Conservation (phyloP, 2,888 invertebrate species). For the Drosophila helvetica region DNA sequence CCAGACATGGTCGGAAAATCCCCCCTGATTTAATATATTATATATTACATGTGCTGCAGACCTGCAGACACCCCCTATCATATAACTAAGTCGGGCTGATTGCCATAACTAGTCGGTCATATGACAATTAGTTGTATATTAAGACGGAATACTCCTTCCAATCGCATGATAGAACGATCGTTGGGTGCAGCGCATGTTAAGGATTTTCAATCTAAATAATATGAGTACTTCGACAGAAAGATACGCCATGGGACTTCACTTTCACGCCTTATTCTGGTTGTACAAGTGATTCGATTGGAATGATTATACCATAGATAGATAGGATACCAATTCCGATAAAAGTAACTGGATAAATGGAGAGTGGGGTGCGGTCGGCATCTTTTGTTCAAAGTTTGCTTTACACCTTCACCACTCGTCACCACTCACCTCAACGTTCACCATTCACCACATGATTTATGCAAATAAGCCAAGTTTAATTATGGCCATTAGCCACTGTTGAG, state of each 20-base stretch:
- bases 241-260: neutral
- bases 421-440: slow-evolving; percentile 32
- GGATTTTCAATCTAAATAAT: slow-evolving; percentile 18
- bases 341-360: too few relatives aligned
- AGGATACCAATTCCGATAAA: neutral
- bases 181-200: slow-evolving; percentile 26
- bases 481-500: slow-evolving; percentile 81
- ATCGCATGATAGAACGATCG: neutral
- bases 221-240: neutral
- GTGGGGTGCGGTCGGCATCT: slow-evolving; percentile 13
- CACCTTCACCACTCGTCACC: slow-evolving; percentile 20
- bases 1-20: slow-evolving; percentile 51
- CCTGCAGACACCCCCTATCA: slow-evolving; percentile 14
- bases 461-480: slow-evolving; percentile 78
- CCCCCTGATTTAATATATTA: slow-evolving; percentile 50
- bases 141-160: slow-evolving; percentile 40
- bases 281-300: neutral
- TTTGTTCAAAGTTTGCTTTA: slow-evolving; percentile 18
- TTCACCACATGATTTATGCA: slow-evolving; percentile 69
- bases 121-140: slow-evolving; percentile 82
- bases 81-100: slow-evolving; percentile 38
- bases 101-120: slow-evolving; percentile 75
- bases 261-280: neutral
- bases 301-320: neutral
- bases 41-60: slow-evolving; percentile 56